Evolutionary conservation across 2,113 vertebrate species (phyloP).

Genomic region (Tyrannus savana): DNA sequence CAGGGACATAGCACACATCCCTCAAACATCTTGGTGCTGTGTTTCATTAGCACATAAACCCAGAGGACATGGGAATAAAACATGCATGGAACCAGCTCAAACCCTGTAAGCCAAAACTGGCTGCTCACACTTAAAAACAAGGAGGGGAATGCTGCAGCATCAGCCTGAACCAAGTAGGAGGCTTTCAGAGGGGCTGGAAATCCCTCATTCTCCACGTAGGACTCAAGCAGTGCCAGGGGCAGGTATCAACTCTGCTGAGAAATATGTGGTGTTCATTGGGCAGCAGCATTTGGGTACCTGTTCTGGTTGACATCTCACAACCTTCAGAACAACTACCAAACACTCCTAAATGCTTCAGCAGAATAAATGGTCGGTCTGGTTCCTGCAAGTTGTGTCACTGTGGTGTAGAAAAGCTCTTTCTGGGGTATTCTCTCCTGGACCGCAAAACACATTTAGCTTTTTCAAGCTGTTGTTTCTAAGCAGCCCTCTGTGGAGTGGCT

Average conservation of each 20-base stretch:
- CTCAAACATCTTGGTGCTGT: background rate
- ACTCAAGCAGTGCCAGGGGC: background rate
- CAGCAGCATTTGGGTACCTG: background rate
- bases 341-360: background rate
- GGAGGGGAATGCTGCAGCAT: background rate
- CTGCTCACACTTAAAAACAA: background rate
- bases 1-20: background rate
- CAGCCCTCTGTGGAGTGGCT: background rate
- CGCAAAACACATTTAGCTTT: background rate
- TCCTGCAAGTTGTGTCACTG: background rate
- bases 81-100: background rate
- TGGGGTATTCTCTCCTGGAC: background rate
- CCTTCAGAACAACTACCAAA: background rate
- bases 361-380: background rate
- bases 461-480: background rate
- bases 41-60: conserved; percentile 51
- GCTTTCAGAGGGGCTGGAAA: background rate
- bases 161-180: background rate
- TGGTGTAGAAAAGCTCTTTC: background rate
- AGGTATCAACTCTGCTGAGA: background rate
- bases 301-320: background rate
- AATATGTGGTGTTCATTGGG: background rate
- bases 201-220: background rate
- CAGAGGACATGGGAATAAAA: conserved; percentile 3
- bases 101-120: background rate